Base-by-base conservation (phyloP, 2,888 invertebrate genomes). In the Clostera curtula region DNA sequence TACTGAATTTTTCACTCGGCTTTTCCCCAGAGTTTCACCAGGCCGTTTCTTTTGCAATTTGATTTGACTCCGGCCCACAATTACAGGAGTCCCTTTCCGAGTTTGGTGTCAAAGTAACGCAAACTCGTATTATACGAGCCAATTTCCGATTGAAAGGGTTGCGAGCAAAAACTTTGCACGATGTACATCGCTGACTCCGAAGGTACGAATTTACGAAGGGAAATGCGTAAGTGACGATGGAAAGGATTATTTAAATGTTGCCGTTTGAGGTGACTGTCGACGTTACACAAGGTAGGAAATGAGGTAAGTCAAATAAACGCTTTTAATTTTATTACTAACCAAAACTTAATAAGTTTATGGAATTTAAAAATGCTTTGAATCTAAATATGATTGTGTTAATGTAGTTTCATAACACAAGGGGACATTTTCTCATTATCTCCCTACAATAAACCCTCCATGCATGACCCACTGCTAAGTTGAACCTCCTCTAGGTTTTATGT, bases 31-130 rank as follows among this genome's bases (percentile, higher is more conserved):
- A 27, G 24, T 13, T 22, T 31, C 31, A 46, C 48, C 38, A 34
- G 31, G 34, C 38, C 49, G 45, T 59, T 60, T 60, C 60, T 64
- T 67, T 61, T 49, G 45, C 56, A 40, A 53, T 56, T 56, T 63
- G 66, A 72, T 73, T 72, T 57, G 61, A 65, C 63, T 67, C 61
- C 56, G 51, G 60, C 63, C 52, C 56, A 62, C 64, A 68, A 73
- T 72, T 73, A 74, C 63, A 63, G 60, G 43, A 46, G 53, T 45
- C 59, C 63, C 56, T 66, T 66, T 63, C 36, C 50, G 67, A 58
- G 62, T 69, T 60, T 43, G 50, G 61, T 71, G 65, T 71, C 72
- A 72, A 72, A 69, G 67, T 55, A 41, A 47, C 50, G 37, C 36
- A 50, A 40, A 45, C 41, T 48, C 49, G 36, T 50, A 50, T 50